Conservation (phyloP, 2,888 invertebrate genomes). For the Oligia strigilis region DNA sequence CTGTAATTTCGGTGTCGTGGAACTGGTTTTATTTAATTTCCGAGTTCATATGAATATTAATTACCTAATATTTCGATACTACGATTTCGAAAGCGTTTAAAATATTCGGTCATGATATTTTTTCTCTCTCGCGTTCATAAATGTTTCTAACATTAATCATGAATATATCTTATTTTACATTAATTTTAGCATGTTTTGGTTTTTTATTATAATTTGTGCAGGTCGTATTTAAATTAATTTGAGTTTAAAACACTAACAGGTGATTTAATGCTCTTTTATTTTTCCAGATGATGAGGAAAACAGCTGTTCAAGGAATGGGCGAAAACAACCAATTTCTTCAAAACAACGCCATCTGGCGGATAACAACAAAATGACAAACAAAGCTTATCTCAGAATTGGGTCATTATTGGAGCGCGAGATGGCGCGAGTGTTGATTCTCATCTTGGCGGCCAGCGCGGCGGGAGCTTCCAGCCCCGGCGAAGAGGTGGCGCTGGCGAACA, state of each 20-base stretch:
- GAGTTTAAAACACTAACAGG: not conserved
- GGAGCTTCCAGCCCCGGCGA: constrained; percentile 71
- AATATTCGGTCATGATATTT: constrained; percentile 62
- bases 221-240: constrained; percentile 31
- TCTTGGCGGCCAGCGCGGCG: constrained; percentile 65
- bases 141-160: constrained; percentile 55
- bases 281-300: constrained; percentile 71
- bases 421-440: constrained; percentile 77
- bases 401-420: constrained; percentile 72
- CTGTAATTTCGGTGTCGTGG: constrained; percentile 64
- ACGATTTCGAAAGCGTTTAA: constrained; percentile 72
- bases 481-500: constrained; percentile 87
- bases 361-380: constrained; percentile 69
- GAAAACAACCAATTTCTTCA: constrained; percentile 53
- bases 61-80: constrained; percentile 64
- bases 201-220: constrained; percentile 45
- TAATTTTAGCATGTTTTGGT: constrained; percentile 29
- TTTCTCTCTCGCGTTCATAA: constrained; percentile 66
- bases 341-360: constrained; percentile 71
- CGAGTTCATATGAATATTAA: constrained; percentile 71
- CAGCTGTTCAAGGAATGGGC: constrained; percentile 54
- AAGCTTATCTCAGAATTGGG: constrained; percentile 57
- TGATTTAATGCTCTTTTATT: constrained; percentile 35
- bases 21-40: constrained; percentile 70
- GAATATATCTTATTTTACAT: constrained; percentile 42